Base-by-base conservation (phyloP, 2,888 invertebrate species). In the Sarcophaga caerulescens region DNA sequence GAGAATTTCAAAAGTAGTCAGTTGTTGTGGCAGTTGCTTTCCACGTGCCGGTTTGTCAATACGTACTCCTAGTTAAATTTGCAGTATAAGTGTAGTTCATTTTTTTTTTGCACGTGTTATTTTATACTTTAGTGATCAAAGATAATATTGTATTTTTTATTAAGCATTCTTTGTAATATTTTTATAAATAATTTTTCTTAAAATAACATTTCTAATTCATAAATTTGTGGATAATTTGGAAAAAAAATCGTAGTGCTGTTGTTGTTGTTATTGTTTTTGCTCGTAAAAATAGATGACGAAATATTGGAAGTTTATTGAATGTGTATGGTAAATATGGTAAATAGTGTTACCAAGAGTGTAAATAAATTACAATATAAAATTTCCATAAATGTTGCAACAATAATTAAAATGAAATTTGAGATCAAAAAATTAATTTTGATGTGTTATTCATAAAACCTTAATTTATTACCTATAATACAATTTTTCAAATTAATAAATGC, bases 261-360 rank as follows among this genome's bases (percentile, higher is more conserved):
- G 2, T 14, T 6, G 5, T 52, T 79, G 68, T 35, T 35, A 35
- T 35, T 35, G 35, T 35, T 8, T 35, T 35, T 35, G 3, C 35
- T 8, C 8, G 8, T 35, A 10, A 35, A 35, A 35, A 2, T 35
- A 10, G 68, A 87, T 88, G 88, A 88, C 85, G 88, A 87, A 88
- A 87, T 85, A 76, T 69, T 87, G 84, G 81, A 87, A 84, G 79
- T 71, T 8, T 76, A 75, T 81, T 81, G 76, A 35, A 35, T 35
- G 73, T 52, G 12, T 35, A 35, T 35, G 35, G 35, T 10, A 35
- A 10, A 35, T 35, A 35, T 35, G 35, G 35, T 10, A 35, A 10
- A 35, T 35, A 35, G 35, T 35, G 35, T 35, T 35, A 35, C 35
- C 35, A 35, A 35, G 35, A 35, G 35, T 35, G 35, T 35, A 35